These are phyloP conservation scores for Sebastes nivosus DNA, from an alignment of 2,797 vertebrate species.

Conservation along the genomic window DNA sequence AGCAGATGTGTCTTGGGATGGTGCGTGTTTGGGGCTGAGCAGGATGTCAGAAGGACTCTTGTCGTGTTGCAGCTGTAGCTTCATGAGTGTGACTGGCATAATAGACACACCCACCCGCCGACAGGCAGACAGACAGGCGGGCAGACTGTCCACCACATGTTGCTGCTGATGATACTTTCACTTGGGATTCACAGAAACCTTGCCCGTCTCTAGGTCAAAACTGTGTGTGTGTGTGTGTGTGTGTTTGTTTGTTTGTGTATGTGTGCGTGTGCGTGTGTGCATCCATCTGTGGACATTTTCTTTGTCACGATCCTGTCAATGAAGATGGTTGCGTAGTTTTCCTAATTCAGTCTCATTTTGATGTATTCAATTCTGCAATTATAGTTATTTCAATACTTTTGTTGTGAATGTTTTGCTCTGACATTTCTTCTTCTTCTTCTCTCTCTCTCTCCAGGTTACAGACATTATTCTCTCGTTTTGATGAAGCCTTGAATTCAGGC, in stretches of 20 bases:
- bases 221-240: neutral
- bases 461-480: constrained; percentile 93
- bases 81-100: constrained; percentile 46
- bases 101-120: constrained; percentile 71
- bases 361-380: neutral
- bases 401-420: constrained; percentile 6
- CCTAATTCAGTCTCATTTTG: neutral
- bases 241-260: neutral
- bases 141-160: constrained; percentile 57
- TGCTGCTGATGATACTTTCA: constrained; percentile 28
- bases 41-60: constrained; percentile 24
- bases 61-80: constrained; percentile 41
- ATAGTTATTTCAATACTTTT: neutral
- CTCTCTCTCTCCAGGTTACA: constrained; percentile 87
- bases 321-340: neutral
- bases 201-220: constrained; percentile 9
- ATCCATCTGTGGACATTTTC: neutral
- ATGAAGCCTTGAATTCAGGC: constrained; percentile 94
- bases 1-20: neutral
- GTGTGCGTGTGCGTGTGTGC: neutral
- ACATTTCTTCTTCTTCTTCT: constrained; percentile 13
- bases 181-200: constrained; percentile 25
- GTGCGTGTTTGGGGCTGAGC: constrained; percentile 1
- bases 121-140: constrained; percentile 15
- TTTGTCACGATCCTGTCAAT: neutral